Evolutionary conservation across 2,888 invertebrate species (phyloP).

Genomic region (Tetragonula carbonaria): DNA sequence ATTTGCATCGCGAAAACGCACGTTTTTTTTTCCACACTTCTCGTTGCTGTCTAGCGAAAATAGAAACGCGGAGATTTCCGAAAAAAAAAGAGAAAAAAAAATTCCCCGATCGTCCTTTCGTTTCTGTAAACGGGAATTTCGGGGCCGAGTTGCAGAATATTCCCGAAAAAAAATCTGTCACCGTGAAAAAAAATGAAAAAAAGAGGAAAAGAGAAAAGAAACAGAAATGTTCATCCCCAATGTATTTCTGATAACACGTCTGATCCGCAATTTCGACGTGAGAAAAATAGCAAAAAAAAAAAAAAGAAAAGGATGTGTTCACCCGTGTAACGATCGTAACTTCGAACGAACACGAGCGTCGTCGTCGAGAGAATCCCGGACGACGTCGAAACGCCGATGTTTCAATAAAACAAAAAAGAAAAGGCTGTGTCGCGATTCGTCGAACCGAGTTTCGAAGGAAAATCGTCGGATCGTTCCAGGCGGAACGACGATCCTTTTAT

Average conservation of each 20-base stretch:
- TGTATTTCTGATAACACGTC: conserved; percentile 12
- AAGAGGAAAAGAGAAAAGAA: not conserved
- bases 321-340: conserved; percentile 15
- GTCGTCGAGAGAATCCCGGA: not conserved
- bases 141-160: conserved; percentile 10
- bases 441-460: conserved; percentile 2
- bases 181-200: not conserved
- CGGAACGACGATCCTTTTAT: not conserved
- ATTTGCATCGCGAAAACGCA: not conserved
- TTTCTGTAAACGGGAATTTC: conserved; percentile 9
- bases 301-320: not conserved
- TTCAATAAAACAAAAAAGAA: conserved; percentile 4
- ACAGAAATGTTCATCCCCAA: not conserved
- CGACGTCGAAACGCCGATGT: not conserved
- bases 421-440: not conserved
- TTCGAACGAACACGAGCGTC: conserved; percentile 9
- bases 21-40: not conserved
- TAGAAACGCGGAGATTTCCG: not conserved
- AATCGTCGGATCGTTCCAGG: conserved; percentile 11
- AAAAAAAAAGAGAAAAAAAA: not conserved
- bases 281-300: not conserved
- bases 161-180: conserved; percentile 25
- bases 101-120: not conserved
- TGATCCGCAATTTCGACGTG: not conserved
- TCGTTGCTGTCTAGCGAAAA: not conserved